Evolutionary conservation across 2,113 vertebrate genomes (phyloP).

Genomic region (Neogobius melanostomus): DNA sequence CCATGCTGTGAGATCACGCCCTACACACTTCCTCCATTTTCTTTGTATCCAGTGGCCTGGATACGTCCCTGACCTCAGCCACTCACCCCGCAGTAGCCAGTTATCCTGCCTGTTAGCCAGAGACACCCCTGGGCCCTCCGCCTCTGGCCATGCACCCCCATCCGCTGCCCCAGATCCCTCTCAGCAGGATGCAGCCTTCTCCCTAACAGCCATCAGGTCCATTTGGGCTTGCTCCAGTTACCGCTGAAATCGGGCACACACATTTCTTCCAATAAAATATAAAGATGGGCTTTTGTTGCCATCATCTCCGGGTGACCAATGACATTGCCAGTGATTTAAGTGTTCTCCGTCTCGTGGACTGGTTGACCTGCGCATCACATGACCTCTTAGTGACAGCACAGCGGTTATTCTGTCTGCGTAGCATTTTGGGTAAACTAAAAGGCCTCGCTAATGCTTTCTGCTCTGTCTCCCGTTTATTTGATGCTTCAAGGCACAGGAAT

Average conservation of each 20-base stretch:
- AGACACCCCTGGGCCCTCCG: conserved; percentile 36
- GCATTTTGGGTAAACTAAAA: conserved; percentile 56
- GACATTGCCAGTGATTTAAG: not conserved
- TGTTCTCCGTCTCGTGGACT: conserved; percentile 4
- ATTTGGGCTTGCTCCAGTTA: conserved; percentile 67
- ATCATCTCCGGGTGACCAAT: not conserved
- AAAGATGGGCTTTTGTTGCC: not conserved
- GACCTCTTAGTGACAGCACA: conserved; percentile 16
- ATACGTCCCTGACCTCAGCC: conserved; percentile 48
- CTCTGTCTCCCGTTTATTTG: conserved; percentile 59
- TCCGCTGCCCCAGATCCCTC: conserved; percentile 65
- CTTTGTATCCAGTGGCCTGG: conserved; percentile 50
- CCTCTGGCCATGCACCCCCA: conserved; percentile 42
- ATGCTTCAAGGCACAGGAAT: conserved; percentile 55
- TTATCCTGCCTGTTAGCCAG: conserved; percentile 54
- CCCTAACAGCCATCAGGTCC: conserved; percentile 56
- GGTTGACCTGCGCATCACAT: conserved; percentile 23
- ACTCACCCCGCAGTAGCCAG: conserved; percentile 52
- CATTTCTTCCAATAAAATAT: conserved; percentile 18
- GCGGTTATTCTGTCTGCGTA: conserved; percentile 39
- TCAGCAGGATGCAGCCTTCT: conserved; percentile 57
- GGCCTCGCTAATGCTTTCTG: conserved; percentile 59
- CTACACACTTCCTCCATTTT: conserved; percentile 1
- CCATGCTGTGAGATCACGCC: not conserved
- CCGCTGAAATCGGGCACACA: conserved; percentile 34